These are phyloP conservation scores for Pecten maximus DNA, from an alignment of 2,888 invertebrate genomes.

Conservation along the genomic window DNA sequence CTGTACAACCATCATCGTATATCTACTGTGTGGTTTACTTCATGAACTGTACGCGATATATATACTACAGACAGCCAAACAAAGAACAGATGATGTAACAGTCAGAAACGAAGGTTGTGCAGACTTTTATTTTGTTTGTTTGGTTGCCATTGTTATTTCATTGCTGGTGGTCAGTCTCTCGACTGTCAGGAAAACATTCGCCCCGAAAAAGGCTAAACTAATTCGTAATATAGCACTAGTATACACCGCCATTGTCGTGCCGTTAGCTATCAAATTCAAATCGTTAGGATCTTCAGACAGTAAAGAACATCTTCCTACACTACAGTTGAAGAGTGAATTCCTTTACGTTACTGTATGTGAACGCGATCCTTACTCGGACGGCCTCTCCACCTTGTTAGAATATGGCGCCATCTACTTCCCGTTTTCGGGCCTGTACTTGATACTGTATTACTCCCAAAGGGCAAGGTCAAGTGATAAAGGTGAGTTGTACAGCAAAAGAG, in stretches of 20 bases:
- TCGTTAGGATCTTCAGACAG: neutral
- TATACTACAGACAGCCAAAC: neutral
- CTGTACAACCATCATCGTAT: neutral
- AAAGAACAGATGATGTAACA: neutral
- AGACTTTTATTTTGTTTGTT: neutral
- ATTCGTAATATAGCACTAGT: neutral
- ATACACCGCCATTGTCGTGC: neutral
- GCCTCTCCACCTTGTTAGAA: neutral
- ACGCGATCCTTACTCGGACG: neutral
- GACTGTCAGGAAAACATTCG: neutral
- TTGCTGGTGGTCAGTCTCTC: neutral
- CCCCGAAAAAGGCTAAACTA: neutral
- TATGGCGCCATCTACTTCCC: neutral
- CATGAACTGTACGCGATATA: conserved; percentile 4
- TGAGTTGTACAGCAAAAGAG: no score
- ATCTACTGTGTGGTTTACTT: neutral
- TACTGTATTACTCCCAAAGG: neutral
- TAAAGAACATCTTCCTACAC: neutral
- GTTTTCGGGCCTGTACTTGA: neutral
- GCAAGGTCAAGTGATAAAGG: neutral
- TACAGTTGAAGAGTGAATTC: neutral
- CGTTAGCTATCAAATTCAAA: neutral
- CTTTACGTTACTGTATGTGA: neutral
- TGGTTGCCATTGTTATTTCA: neutral
- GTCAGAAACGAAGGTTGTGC: neutral